Evolutionary conservation across 2,113 vertebrate genomes (phyloP), one percentile per base, ranked within the genome.

Genomic region (Macquaria ambigua): DNA sequence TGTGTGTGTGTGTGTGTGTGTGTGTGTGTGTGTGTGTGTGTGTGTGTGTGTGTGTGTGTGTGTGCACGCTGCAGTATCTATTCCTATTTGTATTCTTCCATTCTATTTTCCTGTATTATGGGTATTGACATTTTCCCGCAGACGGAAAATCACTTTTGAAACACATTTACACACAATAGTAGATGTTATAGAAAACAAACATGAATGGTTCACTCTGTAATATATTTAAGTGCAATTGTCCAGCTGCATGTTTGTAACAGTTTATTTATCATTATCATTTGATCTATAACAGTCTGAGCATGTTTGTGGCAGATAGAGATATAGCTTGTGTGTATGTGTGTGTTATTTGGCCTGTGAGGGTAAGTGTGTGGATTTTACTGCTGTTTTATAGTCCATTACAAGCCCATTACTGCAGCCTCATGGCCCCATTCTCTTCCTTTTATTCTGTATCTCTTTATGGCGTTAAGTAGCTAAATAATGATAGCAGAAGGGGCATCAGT

Each of bases 381-480:
- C 84, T 75, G 59, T 70, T 92, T 92, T 90, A 93, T 89, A 83
- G 87, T 90, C 86, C 79, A 90, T 87, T 90, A 91, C 63, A 50
- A 88, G 87, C 67, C 77, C 82, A 83, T 90, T 89, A 89, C 80
- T 74, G 77, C 82, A 87, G 84, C 72, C 80, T 82, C 76, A 81
- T 74, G 80, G 87, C 84, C 84, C 56, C 77, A 50, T 83, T 89
- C 83, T 88, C 64, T 83, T 90, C 77, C 70, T 87, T 91, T 92
- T 87, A 87, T 85, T 84, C 75, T 50, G 71, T 77, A 63, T 82
- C 82, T 92, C 86, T 90, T 92, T 70, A 90, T 66, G 71, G 68
- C 16, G 63, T 86, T 89, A 92, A 89, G 82, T 86, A 84, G 88
- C 81, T 87, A 71, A 84, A 86, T 86, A 87, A 90, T 75, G 87